Conservation (phyloP, 2,113 vertebrate species). For the Nesospiza acunhae region DNA sequence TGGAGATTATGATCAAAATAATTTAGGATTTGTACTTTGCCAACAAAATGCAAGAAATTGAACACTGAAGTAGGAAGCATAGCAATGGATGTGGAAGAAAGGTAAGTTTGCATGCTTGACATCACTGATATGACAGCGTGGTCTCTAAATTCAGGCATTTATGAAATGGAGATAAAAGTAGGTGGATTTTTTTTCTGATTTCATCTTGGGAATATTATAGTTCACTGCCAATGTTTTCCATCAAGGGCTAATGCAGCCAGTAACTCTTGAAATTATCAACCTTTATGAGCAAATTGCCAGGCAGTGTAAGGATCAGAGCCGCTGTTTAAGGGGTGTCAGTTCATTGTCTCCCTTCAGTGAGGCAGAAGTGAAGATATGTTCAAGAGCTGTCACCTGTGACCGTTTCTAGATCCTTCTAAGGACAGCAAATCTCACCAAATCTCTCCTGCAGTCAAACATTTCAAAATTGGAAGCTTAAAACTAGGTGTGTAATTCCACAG, state of each 20-base stretch:
- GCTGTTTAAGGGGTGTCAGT: not conserved
- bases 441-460: not conserved
- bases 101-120: not conserved
- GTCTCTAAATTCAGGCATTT: not conserved
- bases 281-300: not conserved
- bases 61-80: not conserved
- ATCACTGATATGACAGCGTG: not conserved
- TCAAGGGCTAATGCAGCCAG: not conserved
- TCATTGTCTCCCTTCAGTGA: not conserved
- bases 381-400: not conserved
- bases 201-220: not conserved
- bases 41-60: not conserved
- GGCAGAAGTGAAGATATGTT: not conserved
- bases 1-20: not conserved
- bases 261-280: not conserved
- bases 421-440: not conserved
- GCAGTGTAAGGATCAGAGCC: not conserved
- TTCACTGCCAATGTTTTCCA: not conserved
- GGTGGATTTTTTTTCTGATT: accelerated
- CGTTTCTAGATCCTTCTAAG: not conserved
- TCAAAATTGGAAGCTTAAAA: not conserved
- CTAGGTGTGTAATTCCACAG: not conserved
- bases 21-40: not conserved
- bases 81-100: not conserved
- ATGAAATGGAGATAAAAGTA: not conserved